Evolutionary conservation across 2,888 invertebrate species (phyloP), one percentile per base, ranked within the genome.

Genomic region (Euzetes globulus): DNA sequence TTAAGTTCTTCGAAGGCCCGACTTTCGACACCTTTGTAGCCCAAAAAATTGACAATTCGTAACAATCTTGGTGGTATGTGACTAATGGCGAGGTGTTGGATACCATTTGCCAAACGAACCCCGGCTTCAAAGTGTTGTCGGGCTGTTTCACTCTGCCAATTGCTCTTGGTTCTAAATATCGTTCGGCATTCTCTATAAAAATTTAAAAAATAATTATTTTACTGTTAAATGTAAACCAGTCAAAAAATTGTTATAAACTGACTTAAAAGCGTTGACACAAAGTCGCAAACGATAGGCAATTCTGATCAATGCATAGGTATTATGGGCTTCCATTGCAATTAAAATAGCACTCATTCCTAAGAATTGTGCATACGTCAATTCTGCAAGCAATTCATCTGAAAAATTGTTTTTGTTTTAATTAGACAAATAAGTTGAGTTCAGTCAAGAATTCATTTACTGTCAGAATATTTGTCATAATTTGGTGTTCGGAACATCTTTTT

Each of bases 391-490:
- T 73, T 75, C 73, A 37, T 60, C 75, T 75, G 25, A 0, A 52
- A 37, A 41, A n/a, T n/a, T n/a, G n/a, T n/a, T n/a, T n/a, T n/a
- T 15, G 27, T 58, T 7, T 19, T 25, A 58, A 27, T 63, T n/a
- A 17, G 7, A 29, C n/a, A 29, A 3, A 7, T 22, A 17, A 33
- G 1, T 29, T 27, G 6, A 33, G n/a, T 19, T 63, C 27, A 17
- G 27, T 29, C 3, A 71, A 25, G 17, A 41, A 9, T 11, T 72
- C 0, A 19, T 27, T 33, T 63, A 75, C 75, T 63, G 27, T 75
- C 75, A n/a, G 60, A 60, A 37, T 75, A 75, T 72, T 75, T 72
- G 22, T 75, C 63, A 58, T 76, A 76, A 70, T 74, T 75, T 27
- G 76, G 74, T 58, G 71, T 71, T 45, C 50, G 52, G 19, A 74